Evolutionary conservation across 2,888 invertebrate genomes (phyloP).

Genomic region (Villa cingulata): DNA sequence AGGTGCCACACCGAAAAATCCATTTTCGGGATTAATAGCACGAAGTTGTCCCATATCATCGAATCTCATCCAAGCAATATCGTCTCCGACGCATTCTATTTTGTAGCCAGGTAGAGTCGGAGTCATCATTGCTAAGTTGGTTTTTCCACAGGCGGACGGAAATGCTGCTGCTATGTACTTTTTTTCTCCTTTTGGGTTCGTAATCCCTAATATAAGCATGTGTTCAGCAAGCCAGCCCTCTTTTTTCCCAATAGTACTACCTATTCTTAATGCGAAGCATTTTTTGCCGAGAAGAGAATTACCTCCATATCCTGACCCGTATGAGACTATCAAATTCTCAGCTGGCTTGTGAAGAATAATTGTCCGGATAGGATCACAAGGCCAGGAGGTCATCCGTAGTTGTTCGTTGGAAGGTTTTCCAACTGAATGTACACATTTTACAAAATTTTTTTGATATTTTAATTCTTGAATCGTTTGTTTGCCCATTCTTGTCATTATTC

Average conservation of each 20-base stretch:
- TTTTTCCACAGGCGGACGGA: constrained; percentile 98
- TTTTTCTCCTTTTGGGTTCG: constrained; percentile 76
- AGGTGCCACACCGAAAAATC: constrained; percentile 98
- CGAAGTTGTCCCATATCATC: constrained; percentile 71
- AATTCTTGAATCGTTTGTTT: constrained; percentile 41
- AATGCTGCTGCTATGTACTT: constrained; percentile 95
- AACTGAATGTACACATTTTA: constrained; percentile 88
- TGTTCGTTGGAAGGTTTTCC: constrained; percentile 54
- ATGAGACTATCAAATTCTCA: constrained; percentile 35
- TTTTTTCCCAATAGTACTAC: constrained; percentile 80
- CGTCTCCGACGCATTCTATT: constrained; percentile 89
- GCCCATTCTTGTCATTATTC: constrained; percentile 91
- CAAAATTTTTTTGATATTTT: constrained; percentile 50
- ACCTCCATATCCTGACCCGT: constrained; percentile 93
- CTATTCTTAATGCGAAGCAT: constrained; percentile 91
- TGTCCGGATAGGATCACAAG: constrained; percentile 89
- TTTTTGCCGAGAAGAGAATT: constrained; percentile 96
- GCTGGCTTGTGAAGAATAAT: constrained; percentile 71
- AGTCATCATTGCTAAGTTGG: constrained; percentile 97
- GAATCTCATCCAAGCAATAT: constrained; percentile 98
- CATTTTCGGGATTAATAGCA: constrained; percentile 96
- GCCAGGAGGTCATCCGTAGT: constrained; percentile 66
- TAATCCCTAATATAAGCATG: constrained; percentile 95
- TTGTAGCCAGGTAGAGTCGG: constrained; percentile 88
- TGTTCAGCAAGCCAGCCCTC: constrained; percentile 99